phyloP scores from a whole-genome alignment of 2,113 vertebrate species.

The Apteryx mantelli region DNA sequence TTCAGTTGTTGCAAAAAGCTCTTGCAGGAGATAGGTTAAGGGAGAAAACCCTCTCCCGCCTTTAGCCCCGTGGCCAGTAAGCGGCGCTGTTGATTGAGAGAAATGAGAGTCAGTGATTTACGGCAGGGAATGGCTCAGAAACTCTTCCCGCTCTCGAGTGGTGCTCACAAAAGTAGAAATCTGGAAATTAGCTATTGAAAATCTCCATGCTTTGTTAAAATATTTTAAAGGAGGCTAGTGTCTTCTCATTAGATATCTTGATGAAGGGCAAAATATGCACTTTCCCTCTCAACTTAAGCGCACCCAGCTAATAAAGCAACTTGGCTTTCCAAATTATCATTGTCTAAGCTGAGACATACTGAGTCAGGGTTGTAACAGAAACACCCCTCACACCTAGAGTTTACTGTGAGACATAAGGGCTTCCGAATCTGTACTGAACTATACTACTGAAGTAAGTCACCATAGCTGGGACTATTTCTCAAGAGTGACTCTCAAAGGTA shows the following conservation, averaged over 20 bases:
- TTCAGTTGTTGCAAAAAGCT: neutral
- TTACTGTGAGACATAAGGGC: accelerated
- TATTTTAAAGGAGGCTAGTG: neutral
- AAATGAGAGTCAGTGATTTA: neutral
- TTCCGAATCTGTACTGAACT: accelerated
- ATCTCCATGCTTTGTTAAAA: neutral
- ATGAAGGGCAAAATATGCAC: neutral
- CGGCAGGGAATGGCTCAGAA: neutral
- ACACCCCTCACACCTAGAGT: neutral
- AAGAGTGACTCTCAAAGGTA: neutral
- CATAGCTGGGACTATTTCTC: neutral
- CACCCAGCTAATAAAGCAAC: accelerated
- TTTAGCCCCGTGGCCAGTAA: slow-evolving; percentile 41
- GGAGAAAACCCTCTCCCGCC: neutral
- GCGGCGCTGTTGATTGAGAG: slow-evolving; percentile 69
- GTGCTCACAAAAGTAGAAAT: neutral
- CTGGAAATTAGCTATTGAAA: neutral
- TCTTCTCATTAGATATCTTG: neutral
- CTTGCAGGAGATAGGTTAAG: neutral
- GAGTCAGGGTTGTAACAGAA: too few relatives aligned
- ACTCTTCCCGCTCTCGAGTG: neutral
- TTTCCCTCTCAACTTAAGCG: neutral
- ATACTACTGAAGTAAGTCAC: accelerated
- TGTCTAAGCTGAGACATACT: neutral
- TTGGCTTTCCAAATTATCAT: accelerated